phyloP scores from a whole-genome alignment of 2,113 vertebrate species.

The Carollia perspicillata region DNA sequence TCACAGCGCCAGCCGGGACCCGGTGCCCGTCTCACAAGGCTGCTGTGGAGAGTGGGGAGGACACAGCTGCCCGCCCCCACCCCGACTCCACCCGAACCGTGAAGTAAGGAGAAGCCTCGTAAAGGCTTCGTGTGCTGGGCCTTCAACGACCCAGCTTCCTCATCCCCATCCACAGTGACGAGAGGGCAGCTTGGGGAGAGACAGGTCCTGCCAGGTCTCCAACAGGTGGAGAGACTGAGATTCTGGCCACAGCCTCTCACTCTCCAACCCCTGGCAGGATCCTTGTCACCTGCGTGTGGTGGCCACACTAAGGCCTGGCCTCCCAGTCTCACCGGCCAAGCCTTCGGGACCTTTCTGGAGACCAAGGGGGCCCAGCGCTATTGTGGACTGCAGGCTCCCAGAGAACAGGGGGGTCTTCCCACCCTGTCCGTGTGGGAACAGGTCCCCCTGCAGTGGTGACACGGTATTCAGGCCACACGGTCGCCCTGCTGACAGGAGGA shows the following conservation, averaged over 20 bases:
- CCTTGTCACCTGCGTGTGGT: neutral
- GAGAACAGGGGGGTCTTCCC: neutral
- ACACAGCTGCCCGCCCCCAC: neutral
- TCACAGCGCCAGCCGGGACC: neutral
- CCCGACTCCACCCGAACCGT: neutral
- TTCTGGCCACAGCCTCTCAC: neutral
- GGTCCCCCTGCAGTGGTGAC: neutral
- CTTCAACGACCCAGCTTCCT: neutral
- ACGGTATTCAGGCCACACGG: accelerated
- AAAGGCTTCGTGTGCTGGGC: too few species aligned
- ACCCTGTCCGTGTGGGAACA: neutral
- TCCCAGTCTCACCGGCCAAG: neutral
- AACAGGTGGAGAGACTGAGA: neutral
- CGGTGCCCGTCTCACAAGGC: accelerated
- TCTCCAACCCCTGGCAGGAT: too few species aligned
- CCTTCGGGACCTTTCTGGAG: neutral
- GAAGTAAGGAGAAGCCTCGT: neutral
- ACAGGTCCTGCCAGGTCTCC: neutral
- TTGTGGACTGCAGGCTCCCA: neutral
- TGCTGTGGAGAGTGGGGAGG: neutral
- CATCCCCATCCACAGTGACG: neutral
- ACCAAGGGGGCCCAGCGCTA: neutral
- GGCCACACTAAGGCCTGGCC: neutral
- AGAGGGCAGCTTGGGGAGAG: neutral
- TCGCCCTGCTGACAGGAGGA: neutral